Base-by-base conservation (phyloP, 2,888 invertebrate genomes). In the Agriopis aurantiaria region DNA sequence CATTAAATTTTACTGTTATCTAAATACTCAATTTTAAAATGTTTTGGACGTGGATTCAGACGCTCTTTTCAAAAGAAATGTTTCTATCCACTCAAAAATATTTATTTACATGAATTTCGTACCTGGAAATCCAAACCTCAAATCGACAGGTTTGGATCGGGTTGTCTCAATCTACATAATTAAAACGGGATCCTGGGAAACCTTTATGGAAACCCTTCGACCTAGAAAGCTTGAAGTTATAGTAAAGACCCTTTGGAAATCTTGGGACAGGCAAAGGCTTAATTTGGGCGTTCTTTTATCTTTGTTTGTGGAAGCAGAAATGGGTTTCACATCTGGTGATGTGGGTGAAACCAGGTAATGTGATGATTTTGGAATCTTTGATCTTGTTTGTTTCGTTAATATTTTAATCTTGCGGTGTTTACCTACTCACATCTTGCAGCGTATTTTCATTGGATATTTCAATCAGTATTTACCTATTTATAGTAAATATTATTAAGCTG, bases 271-370 rank as follows among this genome's bases (percentile, higher is more conserved):
- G 14, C 63, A 23, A 64, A 48, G 49, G 56, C 64, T 65, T 69
- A 65, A 69, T 69, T 69, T 65, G 61, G 69, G 65, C 40, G 8
- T 65, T 69, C 69, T 69, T 69, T 69, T 69, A 69, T 69, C 69
- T 69, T 49, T 69, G 60, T 69, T 65, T 65, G 65, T 61, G 56
- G 60, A 45, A 60, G 65, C 60, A 65, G 65, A 69, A 69, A 65
- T 60, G 69, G 69, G 69, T 56, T 48, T 41, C 51, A 43, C 59
- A 59, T 59, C 62, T 68, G 53, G 49, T 52, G 41, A n/a, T 14
- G 53, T 55, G 46, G 56, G 52, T 65, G 58, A 58, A 46, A 58
- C 46, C 58, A 64, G 46, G 41, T 61, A 62, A 56, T 33, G 59
- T 68, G 68, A 68, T 52, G 61, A 62, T 62, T 62, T 62, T 48